Percentiles rank a stretch among this genome's conserved stretches.
These are phyloP conservation scores for Macaca mulatta DNA, from an alignment of 2,113 vertebrate species.

Conservation along the genomic window DNA sequence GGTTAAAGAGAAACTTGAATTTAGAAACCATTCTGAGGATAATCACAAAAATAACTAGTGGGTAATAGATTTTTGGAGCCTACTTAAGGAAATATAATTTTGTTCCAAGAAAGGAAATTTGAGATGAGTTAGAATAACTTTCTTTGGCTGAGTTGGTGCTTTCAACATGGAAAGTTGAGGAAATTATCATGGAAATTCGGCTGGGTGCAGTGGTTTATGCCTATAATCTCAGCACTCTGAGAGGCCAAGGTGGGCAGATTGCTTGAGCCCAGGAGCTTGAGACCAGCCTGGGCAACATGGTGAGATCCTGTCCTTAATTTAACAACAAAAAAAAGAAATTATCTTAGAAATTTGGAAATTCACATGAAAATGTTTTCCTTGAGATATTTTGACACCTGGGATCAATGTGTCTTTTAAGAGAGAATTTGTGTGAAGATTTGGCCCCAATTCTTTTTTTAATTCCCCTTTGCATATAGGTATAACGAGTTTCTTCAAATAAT, in stretches of 20 bases:
- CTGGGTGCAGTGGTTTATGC: too few species aligned
- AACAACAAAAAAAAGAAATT: background rate
- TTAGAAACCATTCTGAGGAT: background rate
- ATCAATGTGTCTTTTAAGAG: background rate
- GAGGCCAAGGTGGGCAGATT: too few species aligned
- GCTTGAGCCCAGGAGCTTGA: too few species aligned
- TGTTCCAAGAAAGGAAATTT: constrained; percentile 11
- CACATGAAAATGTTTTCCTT: background rate
- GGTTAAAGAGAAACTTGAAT: background rate
- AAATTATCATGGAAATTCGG: background rate
- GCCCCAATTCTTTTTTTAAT: background rate
- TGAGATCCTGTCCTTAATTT: too few species aligned
- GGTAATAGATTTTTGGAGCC: background rate
- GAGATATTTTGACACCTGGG: background rate
- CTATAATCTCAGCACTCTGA: too few species aligned
- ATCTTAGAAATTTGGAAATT: background rate
- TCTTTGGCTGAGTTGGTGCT: background rate
- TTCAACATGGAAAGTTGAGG: background rate
- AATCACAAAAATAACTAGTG: background rate
- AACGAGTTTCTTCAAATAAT: background rate
- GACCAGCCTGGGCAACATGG: too few species aligned
- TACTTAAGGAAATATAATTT: background rate
- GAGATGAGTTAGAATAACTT: background rate
- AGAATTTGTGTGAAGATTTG: background rate
- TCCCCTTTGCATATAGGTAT: background rate